Base-by-base conservation (phyloP, 2,113 vertebrate genomes). In the Cryptotis parvus region DNA sequence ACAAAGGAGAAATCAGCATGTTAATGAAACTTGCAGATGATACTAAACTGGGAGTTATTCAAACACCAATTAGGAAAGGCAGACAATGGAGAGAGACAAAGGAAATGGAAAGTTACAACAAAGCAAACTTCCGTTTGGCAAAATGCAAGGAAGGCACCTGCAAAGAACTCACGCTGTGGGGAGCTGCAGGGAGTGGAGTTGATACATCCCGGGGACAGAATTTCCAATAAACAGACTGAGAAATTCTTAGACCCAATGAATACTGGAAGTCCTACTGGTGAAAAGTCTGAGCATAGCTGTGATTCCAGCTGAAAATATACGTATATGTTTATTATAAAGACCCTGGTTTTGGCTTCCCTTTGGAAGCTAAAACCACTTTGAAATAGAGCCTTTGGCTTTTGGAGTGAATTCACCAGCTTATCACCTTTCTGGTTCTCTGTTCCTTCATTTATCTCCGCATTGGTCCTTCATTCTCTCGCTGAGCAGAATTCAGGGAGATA, bases 1-100 rank as follows among this genome's bases (percentile, higher is more conserved):
- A 86, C 91, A 91, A 95, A 93, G 79, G 69, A 66, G 61, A 41
- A 80, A 92, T 92, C 87, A 72, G 75, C 65, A 58, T 58, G 72
- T 58, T 63, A 72, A 82, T 83, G 91, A 75, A 76, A 74, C 91
- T 68, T 83, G 49, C 80, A 86, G 84, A 73, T 89, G 84, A 86
- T 35, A 37, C 72, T 61, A 87, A 88, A 52, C 33, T 79, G 73
- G 76, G 80, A 89, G 73, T 87, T 76, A 8, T 73, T 75, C 77
- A 63, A 68, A 83, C 69, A 41, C 74, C 83, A 82, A 35, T 49
- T 80, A 84, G 75, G 91, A 72, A 4, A 63, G 7, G 16, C 29
- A 93, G 91, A 94, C 73, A 63, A 87, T 41, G 73, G 49, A 37
- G 63, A 68, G 20, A 39, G 75, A 78, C 83, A 27, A 4, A 49